phyloP scores from a whole-genome alignment of 2,113 vertebrate species.

The Prinia subflava region DNA sequence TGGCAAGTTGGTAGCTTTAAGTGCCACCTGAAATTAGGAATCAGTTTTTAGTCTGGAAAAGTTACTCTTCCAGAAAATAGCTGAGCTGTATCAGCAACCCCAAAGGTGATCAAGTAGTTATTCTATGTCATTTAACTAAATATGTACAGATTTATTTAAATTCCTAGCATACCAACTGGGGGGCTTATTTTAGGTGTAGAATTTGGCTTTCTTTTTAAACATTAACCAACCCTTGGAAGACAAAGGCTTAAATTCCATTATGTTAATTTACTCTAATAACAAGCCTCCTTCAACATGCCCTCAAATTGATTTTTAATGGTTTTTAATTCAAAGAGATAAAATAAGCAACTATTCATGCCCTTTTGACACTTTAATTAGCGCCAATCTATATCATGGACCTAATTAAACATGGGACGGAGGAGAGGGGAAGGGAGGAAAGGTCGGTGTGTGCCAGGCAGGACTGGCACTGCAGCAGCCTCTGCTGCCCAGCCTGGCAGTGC shows the following conservation, averaged over 20 bases:
- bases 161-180: not conserved
- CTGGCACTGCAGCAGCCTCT: not conserved
- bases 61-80: not conserved
- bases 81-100: not conserved
- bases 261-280: slow-evolving; percentile 51
- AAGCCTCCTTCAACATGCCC: slow-evolving; percentile 37
- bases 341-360: slow-evolving; percentile 33
- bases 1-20: not conserved
- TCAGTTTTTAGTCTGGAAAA: not conserved
- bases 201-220: not conserved
- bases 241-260: slow-evolving; percentile 25
- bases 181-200: not conserved
- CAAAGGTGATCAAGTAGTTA: not conserved
- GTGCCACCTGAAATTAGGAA: not conserved
- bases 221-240: not conserved
- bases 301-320: slow-evolving; percentile 62
- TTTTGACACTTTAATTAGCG: slow-evolving; percentile 41
- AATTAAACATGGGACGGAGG: slow-evolving; percentile 6
- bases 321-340: slow-evolving; percentile 63
- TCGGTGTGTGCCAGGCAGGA: not conserved
- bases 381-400: slow-evolving; percentile 14
- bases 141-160: not conserved
- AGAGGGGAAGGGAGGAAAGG: not conserved
- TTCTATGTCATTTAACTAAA: not conserved
- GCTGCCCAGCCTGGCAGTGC: not conserved